Percentiles rank a stretch among this genome's conserved stretches.
These are phyloP conservation scores for Actenoides lindsayi DNA, from an alignment of 2,113 vertebrate species.

Conservation along the genomic window DNA sequence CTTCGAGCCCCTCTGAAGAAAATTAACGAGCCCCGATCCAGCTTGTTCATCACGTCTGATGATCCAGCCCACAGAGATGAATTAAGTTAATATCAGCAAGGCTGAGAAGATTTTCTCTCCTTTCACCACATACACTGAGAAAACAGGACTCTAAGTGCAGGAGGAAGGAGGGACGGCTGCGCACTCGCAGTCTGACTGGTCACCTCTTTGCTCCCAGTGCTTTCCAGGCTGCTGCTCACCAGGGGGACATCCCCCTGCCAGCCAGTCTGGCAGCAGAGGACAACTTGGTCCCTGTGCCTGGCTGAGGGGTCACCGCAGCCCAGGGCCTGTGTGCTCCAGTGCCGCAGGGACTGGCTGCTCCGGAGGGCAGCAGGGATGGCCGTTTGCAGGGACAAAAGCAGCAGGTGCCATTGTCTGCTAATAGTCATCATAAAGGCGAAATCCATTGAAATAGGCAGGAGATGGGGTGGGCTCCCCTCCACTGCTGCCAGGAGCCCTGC, in stretches of 20 bases:
- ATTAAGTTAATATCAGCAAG: neutral
- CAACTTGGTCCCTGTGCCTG: neutral
- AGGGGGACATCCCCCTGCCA: fast-evolving
- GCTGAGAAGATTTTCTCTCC: neutral
- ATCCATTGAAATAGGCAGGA: neutral
- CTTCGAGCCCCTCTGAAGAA: neutral
- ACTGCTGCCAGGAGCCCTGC: neutral
- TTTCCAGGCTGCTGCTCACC: too few relatives aligned
- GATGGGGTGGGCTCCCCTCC: neutral
- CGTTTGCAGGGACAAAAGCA: neutral
- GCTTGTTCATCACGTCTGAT: neutral
- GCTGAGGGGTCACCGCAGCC: neutral
- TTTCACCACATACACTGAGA: neutral
- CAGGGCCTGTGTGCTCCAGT: too few relatives aligned
- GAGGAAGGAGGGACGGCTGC: fast-evolving
- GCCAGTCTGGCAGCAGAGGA: neutral
- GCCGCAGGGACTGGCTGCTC: neutral
- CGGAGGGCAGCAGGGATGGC: neutral
- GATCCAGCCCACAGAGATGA: neutral
- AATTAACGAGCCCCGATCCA: neutral
- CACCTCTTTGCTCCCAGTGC: neutral
- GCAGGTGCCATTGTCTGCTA: neutral
- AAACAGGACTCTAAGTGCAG: neutral
- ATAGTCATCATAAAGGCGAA: neutral
- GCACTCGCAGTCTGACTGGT: too few relatives aligned